Evolutionary conservation across 2,888 invertebrate species (phyloP).

Genomic region (Penaeus monodon): DNA sequence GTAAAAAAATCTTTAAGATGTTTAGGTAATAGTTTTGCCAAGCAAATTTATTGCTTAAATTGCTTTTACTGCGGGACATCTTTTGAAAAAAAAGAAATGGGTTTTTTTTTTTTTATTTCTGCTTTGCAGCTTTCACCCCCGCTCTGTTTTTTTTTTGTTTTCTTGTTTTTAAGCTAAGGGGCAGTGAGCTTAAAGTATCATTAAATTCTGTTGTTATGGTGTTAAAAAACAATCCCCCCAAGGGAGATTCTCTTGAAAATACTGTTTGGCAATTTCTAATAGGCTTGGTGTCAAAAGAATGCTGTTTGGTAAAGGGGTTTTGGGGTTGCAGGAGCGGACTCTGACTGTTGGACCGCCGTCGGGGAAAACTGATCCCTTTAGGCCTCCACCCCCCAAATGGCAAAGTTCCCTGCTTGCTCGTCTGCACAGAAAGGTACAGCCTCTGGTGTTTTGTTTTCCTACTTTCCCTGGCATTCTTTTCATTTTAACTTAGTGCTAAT

Average conservation of each 20-base stretch:
- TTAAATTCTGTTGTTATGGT: too few species aligned
- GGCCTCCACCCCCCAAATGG: conserved; percentile 64
- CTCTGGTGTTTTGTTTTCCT: background rate
- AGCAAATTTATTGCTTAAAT: too few species aligned
- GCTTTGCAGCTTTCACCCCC: too few species aligned
- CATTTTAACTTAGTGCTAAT: background rate
- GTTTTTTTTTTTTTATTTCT: too few species aligned
- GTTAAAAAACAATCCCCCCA: too few species aligned
- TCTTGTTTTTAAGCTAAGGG: too few species aligned
- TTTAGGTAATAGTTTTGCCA: too few species aligned
- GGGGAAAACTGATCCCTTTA: conserved; percentile 69
- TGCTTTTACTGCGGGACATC: too few species aligned
- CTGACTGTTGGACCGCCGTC: conserved; percentile 78
- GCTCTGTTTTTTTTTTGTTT: too few species aligned
- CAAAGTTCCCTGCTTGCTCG: conserved; percentile 66
- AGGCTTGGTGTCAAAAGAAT: background rate
- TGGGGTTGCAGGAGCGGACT: conserved; percentile 73
- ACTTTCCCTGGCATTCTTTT: conserved; percentile 46
- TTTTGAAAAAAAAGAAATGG: too few species aligned
- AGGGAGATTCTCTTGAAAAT: background rate
- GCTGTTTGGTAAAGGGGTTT: conserved; percentile 37
- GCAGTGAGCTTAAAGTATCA: too few species aligned
- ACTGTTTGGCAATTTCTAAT: background rate
- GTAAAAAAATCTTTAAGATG: too few species aligned
- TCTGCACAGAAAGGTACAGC: conserved; percentile 68